Conservation (phyloP, 1,140 invertebrate species). For the Delia radicum region DNA sequence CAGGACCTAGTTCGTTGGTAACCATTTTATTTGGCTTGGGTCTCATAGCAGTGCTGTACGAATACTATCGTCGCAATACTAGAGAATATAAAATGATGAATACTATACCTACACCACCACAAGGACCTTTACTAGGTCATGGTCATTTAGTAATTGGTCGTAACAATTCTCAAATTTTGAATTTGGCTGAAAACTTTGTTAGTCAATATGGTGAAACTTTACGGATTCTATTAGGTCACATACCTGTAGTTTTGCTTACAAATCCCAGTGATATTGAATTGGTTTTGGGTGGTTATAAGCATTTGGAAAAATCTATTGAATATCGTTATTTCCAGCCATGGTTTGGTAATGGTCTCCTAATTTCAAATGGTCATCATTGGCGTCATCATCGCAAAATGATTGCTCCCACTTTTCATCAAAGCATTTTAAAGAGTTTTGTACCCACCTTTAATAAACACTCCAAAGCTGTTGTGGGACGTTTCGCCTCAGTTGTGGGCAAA, state of each 20-base stretch:
- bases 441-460: slow-evolving; percentile 85
- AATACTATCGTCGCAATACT: slow-evolving; percentile 25
- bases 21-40: background rate
- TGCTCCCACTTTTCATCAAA: slow-evolving; percentile 91
- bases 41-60: slow-evolving; percentile 10
- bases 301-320: slow-evolving; percentile 79
- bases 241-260: slow-evolving; percentile 64
- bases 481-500: slow-evolving; percentile 62
- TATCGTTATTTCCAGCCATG: slow-evolving; percentile 86
- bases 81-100: slow-evolving; percentile 9
- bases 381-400: slow-evolving; percentile 81
- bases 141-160: slow-evolving; percentile 56
- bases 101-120: slow-evolving; percentile 54
- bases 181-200: slow-evolving; percentile 37
- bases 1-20: slow-evolving; percentile 7
- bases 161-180: slow-evolving; percentile 43
- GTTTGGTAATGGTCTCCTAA: slow-evolving; percentile 84
- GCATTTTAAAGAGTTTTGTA: slow-evolving; percentile 86
- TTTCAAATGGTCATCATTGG: slow-evolving; percentile 84
- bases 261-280: slow-evolving; percentile 71
- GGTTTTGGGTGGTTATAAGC: slow-evolving; percentile 68
- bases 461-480: slow-evolving; percentile 66
- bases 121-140: slow-evolving; percentile 62
- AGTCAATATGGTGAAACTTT: slow-evolving; percentile 64
- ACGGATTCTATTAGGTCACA: slow-evolving; percentile 66